Percentiles rank a stretch among this genome's conserved stretches.
These are phyloP conservation scores for Esox niger DNA, from an alignment of 2,113 vertebrate genomes.

Conservation along the genomic window DNA sequence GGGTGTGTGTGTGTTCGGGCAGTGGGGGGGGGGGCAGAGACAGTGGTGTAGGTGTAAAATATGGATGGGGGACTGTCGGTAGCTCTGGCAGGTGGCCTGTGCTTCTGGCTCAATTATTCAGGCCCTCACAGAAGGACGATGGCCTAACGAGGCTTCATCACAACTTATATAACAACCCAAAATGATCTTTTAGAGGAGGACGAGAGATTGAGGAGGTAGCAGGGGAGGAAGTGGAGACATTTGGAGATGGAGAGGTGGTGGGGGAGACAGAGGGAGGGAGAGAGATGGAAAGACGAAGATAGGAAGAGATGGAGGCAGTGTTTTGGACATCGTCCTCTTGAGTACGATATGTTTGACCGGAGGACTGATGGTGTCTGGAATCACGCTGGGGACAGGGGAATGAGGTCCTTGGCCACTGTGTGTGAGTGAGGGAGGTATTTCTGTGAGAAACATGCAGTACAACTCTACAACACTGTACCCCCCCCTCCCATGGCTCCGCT, in stretches of 20 bases:
- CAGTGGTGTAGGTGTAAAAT: slow-evolving; percentile 25
- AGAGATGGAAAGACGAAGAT: too few species aligned
- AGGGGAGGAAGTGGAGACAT: neutral
- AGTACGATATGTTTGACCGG: neutral
- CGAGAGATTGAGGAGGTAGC: neutral
- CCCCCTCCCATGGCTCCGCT: neutral
- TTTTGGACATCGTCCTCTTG: too few species aligned
- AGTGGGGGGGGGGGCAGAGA: neutral
- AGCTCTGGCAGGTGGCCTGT: slow-evolving; percentile 28
- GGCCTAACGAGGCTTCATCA: too few species aligned
- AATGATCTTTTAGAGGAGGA: neutral
- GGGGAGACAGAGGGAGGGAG: neutral
- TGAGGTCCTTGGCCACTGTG: slow-evolving; percentile 23
- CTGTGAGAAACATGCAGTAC: slow-evolving; percentile 3
- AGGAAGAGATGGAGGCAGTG: neutral
- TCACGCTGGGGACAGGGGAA: slow-evolving; percentile 1
- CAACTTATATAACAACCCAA: neutral
- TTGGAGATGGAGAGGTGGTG: too few species aligned
- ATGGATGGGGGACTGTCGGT: slow-evolving; percentile 27
- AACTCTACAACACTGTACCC: neutral
- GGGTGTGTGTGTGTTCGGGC: slow-evolving; percentile 15
- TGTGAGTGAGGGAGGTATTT: too few species aligned
- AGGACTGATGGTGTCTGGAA: neutral
- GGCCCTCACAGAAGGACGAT: neutral
- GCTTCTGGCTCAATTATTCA: slow-evolving; percentile 42